Conservation (phyloP, 2,797 vertebrate genomes). For the Chelonia mydas region DNA sequence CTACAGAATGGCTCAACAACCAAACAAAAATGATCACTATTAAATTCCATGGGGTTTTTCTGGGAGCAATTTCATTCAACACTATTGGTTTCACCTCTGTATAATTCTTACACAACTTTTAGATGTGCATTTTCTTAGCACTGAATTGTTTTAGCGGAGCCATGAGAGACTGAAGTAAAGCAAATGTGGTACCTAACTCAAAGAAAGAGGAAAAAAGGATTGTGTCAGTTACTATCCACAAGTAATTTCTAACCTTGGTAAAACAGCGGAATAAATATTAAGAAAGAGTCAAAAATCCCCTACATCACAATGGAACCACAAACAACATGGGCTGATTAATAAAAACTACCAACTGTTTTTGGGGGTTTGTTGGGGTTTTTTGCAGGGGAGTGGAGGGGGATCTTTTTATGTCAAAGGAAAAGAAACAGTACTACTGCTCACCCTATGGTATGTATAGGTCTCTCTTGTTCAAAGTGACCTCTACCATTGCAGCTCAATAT, state of each 20-base stretch:
- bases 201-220: not conserved
- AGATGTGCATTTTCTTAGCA: not conserved
- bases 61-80: not conserved
- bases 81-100: not conserved
- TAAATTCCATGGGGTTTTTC: not conserved
- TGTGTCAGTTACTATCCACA: not conserved
- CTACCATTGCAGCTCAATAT: not conserved
- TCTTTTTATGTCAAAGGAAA: not conserved
- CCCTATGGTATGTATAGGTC: not conserved
- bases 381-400: too few species aligned
- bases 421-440: not conserved
- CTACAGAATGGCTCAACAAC: not conserved
- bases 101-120: not conserved
- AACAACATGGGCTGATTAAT: not conserved
- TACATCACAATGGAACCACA: not conserved
- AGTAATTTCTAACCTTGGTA: not conserved
- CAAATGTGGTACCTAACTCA: not conserved
- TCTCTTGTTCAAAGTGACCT: not conserved
- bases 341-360: not conserved
- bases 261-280: not conserved
- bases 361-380: not conserved
- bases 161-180: not conserved
- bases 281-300: fast-evolving
- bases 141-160: not conserved
- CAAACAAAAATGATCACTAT: not conserved